Base-by-base conservation (phyloP, 1,140 invertebrate species). In the Heliconius nattereri region DNA sequence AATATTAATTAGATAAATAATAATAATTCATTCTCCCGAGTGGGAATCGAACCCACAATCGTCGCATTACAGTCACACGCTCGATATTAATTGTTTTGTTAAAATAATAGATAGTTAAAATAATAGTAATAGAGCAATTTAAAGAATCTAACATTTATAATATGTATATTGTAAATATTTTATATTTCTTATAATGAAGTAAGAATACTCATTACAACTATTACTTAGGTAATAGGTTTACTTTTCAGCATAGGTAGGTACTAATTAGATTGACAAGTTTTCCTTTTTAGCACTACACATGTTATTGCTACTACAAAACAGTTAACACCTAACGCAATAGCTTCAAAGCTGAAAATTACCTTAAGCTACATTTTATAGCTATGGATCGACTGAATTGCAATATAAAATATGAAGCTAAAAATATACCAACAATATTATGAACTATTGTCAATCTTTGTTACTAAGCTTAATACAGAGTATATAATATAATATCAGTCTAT, bases 221-320 rank as follows among this genome's bases (percentile, higher is more conserved):
- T 76, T 76, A 76, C 71, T 45, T 73, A n/a, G n/a, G n/a, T n/a
- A 75, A 77, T 35, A 77, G 71, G 57, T 75, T 78, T 79, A 54
- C 71, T 16, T 80, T 71, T 76, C 32, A 84, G 82, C 78, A 86
- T 85, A 86, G 26, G 60, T 85, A 86, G 23, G 60, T 29, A 66
- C 85, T 85, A 80, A 86, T 85, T 78, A 86, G 71, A 85, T 89
- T 92, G 75, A 85, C 90, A 88, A 82, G 91, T 93, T 94, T 94
- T 92, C 91, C 76, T 85, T 92, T 94, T 94, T 94, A 94, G 92
- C 92, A 81, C 73, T 16, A 70, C 79, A 87, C 87, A 86, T 87
- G 73, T 80, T 81, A 84, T 86, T 83, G 81, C 79, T 85, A 73
- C 78, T 81, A 78, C 71, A 80, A 81, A 81, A 78, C 85, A 79